Evolutionary conservation across 2,888 invertebrate species (phyloP).

Genomic region (Acheta domesticus): DNA sequence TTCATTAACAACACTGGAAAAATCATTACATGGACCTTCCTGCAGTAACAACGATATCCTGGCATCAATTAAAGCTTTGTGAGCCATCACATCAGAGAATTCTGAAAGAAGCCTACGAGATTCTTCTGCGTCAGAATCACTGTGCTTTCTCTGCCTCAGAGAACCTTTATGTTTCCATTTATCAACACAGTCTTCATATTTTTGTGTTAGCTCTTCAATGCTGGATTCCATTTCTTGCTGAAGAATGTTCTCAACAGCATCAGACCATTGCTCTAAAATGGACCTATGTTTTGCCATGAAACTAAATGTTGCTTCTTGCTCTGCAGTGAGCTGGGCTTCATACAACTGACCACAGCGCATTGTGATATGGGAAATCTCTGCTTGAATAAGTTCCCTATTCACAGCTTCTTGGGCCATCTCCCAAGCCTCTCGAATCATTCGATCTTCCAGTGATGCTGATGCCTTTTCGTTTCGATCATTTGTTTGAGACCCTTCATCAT

Average conservation of each 20-base stretch:
- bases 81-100: conserved; percentile 68
- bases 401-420: conserved; percentile 71
- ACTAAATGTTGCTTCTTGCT: conserved; percentile 54
- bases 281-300: conserved; percentile 66
- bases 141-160: conserved; percentile 24
- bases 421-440: conserved; percentile 71
- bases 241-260: conserved; percentile 67
- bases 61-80: conserved; percentile 73
- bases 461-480: conserved; percentile 5
- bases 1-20: neutral
- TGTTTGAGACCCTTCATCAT: conserved; percentile 32
- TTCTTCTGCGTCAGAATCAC: conserved; percentile 41
- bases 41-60: conserved; percentile 66
- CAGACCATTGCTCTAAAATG: conserved; percentile 70
- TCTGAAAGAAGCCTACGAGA: conserved; percentile 55
- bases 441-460: conserved; percentile 52
- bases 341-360: conserved; percentile 66
- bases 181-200: conserved; percentile 63
- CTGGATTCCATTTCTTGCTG: conserved; percentile 69
- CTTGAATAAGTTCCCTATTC: conserved; percentile 70
- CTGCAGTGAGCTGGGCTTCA: conserved; percentile 57
- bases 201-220: conserved; percentile 62
- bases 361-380: conserved; percentile 72
- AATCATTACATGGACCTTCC: conserved; percentile 45
- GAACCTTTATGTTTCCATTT: conserved; percentile 51